Conservation (phyloP, 1,140 invertebrate species). For the Drosophila miranda region DNA sequence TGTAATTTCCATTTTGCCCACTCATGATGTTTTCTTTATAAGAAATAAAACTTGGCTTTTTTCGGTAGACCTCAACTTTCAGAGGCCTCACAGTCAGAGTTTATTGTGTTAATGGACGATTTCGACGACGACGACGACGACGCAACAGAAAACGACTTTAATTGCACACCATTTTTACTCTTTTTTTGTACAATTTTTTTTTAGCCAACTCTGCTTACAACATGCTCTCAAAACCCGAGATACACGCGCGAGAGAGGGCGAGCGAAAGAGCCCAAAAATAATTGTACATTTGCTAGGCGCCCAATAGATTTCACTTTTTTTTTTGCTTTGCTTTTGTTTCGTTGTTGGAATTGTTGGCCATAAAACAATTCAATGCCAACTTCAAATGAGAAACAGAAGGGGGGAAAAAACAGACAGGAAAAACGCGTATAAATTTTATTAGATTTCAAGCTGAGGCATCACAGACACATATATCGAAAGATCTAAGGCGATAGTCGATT, state of each 20-base stretch:
- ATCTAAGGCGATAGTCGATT: not conserved
- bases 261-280: conserved; percentile 33
- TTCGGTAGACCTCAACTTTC: not conserved
- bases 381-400: conserved; percentile 39
- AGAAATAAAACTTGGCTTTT: conserved; percentile 4
- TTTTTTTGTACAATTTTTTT: too few relatives aligned
- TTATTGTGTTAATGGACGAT: conserved; percentile 73
- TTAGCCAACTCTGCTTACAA: conserved; percentile 26
- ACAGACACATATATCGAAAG: not conserved
- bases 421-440: conserved; percentile 5
- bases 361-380: conserved; percentile 71
- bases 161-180: conserved; percentile 47
- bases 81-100: conserved; percentile 56
- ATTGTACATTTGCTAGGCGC: conserved; percentile 40
- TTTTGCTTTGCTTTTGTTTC: conserved; percentile 54
- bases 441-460: conserved; percentile 16
- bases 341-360: conserved; percentile 34
- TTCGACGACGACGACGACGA: conserved; percentile 54
- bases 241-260: not conserved
- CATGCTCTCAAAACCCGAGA: conserved; percentile 35
- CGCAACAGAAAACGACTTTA: conserved; percentile 56
- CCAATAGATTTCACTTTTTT: conserved; percentile 70
- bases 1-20: conserved; percentile 56
- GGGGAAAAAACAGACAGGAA: conserved; percentile 26
- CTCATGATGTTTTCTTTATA: conserved; percentile 42